Evolutionary conservation across 2,113 vertebrate genomes (phyloP), one percentile per base, ranked within the genome.

Genomic region (Calyptommatus sinebrachiatus): DNA sequence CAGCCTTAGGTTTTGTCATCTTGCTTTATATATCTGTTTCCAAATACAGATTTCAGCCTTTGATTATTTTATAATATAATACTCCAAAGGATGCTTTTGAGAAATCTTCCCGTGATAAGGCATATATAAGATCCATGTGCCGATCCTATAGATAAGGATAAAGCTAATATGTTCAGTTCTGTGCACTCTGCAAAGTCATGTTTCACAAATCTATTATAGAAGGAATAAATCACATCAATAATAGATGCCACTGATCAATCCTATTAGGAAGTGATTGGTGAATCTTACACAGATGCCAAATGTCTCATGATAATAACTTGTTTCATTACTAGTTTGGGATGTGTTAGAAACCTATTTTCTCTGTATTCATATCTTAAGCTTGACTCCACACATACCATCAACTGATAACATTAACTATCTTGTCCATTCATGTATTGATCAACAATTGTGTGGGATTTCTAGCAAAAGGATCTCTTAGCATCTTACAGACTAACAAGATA

Each of bases 1-100:
- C 5, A 29, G 80, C 74, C 72, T 77, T 69, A 75, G 31, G 2
- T 63, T 82, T 70, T 80, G n/a, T 18, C 62, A n/a, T 48, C 48
- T 85, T 81, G 82, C 67, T 71, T 77, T 78, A 8, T 50, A 16
- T 74, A 53, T 70, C 83, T 28, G 20, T 79, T 83, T 88, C 71
- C 14, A 87, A 82, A 82, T 46, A 73, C 10, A 78, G 35, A 24
- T 4, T 76, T 62, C 84, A 76, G 12, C 57, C 75, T 78, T 29
- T 83, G 68, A 74, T 86, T 88, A 35, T 8, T 69, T 4, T 29
- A 10, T 26, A 71, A 78, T 62, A 21, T 73, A 76, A 86, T 24
- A 53, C 12, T 73, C 45, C 14, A n/a, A 65, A 31, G 28, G 61
- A n/a, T 66, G 28, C n/a, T 35, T 48, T 24, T 14, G 16, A 22